Conservation (phyloP, 2,113 vertebrate species). For the Hydrochoerus hydrochaeris region DNA sequence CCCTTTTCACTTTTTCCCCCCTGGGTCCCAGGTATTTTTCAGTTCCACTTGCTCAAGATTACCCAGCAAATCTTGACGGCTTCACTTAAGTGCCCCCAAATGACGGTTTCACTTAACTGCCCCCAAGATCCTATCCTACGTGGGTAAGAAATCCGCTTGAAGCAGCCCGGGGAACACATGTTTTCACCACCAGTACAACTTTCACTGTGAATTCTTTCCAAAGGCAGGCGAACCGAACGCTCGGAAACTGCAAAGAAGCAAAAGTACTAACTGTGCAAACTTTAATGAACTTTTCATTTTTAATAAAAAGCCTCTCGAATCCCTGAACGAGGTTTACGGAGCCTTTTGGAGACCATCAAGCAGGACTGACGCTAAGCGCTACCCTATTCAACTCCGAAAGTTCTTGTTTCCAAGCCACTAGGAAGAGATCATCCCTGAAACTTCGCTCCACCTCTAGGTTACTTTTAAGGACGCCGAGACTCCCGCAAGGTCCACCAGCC, state of each 20-base stretch:
- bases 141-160: constrained; percentile 72
- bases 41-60: constrained; percentile 74
- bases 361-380: neutral
- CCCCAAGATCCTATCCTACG: constrained; percentile 59
- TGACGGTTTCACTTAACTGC: constrained; percentile 59
- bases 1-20: neutral
- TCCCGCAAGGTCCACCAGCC: neutral
- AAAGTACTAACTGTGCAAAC: constrained; percentile 80
- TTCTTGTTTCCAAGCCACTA: constrained; percentile 25
- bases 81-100: constrained; percentile 70
- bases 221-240: constrained; percentile 74
- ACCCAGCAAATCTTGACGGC: constrained; percentile 62
- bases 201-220: constrained; percentile 76
- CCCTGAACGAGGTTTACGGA: neutral
- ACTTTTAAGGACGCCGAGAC: constrained; percentile 49
- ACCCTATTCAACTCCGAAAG: neutral
- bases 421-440: neutral
- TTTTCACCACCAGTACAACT: constrained; percentile 77
- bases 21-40: constrained; percentile 45
- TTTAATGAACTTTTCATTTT: constrained; percentile 79
- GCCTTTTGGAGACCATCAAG: neutral
- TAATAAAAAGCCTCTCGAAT: neutral
- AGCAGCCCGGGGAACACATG: constrained; percentile 60
- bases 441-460: neutral
- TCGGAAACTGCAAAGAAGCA: constrained; percentile 65